Evolutionary conservation across 2,113 vertebrate genomes (phyloP).

Genomic region (Andinoacara biseriatus): DNA sequence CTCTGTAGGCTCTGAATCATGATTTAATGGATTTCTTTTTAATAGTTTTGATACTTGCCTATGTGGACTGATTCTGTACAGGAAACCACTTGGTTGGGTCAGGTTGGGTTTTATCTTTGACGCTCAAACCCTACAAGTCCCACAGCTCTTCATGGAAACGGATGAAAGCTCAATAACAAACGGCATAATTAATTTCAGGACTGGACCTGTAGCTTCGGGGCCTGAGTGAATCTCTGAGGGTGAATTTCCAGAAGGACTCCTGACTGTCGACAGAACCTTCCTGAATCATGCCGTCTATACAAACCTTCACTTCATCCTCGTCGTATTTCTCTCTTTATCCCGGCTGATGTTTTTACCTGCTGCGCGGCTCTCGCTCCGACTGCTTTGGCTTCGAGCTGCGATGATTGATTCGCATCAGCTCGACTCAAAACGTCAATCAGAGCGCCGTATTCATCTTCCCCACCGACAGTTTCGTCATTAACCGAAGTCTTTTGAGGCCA

Average conservation of each 20-base stretch:
- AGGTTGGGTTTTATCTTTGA: background rate
- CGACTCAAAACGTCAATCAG: slow-evolving; percentile 12
- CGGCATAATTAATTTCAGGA: slow-evolving; percentile 10
- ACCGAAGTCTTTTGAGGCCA: background rate
- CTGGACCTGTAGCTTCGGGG: background rate
- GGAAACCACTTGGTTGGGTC: background rate
- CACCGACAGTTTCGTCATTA: background rate
- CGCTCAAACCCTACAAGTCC: background rate
- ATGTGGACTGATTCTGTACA: background rate
- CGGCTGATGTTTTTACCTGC: slow-evolving; percentile 1
- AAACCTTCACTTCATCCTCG: background rate
- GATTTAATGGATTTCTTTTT: background rate
- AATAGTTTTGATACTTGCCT: too few relatives aligned
- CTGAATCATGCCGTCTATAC: background rate
- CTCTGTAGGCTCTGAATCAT: too few relatives aligned
- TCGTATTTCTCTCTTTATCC: slow-evolving; percentile 12
- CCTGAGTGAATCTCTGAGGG: background rate
- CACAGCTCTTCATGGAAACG: background rate
- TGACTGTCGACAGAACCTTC: background rate
- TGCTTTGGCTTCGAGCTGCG: background rate
- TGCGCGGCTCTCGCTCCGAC: background rate
- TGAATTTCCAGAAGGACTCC: background rate
- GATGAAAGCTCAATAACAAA: background rate
- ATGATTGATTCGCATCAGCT: slow-evolving; percentile 7
- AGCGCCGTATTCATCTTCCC: background rate